phyloP scores from a whole-genome alignment of 2,113 vertebrate genomes.

The Fukomys damarensis region DNA sequence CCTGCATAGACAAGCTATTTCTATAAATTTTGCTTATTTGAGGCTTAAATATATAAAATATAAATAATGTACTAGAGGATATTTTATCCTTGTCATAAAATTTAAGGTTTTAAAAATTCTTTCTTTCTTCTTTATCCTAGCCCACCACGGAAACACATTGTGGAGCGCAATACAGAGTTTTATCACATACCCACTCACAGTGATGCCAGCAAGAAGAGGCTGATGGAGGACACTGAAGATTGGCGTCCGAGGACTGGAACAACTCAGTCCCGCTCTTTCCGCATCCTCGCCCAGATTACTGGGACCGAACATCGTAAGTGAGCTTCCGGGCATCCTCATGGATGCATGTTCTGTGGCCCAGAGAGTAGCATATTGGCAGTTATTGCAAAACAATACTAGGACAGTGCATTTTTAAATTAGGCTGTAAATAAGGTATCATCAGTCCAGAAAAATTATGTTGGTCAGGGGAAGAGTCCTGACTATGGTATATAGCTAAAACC shows the following conservation, averaged over 20 bases:
- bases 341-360: background rate
- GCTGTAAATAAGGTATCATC: background rate
- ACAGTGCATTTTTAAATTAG: background rate
- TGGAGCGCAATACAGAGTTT: slow-evolving; percentile 95
- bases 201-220: slow-evolving; percentile 96
- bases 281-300: slow-evolving; percentile 97
- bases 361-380: background rate
- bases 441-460: background rate
- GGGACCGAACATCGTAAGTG: slow-evolving; percentile 93
- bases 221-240: slow-evolving; percentile 97
- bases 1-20: background rate
- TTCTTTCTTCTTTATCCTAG: slow-evolving; percentile 75
- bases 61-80: background rate
- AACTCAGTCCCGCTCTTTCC: slow-evolving; percentile 97
- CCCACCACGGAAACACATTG: slow-evolving; percentile 91
- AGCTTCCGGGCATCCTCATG: background rate
- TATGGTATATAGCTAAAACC: background rate
- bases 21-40: background rate
- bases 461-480: background rate
- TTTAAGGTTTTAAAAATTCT: background rate
- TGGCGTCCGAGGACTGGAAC: slow-evolving; percentile 96
- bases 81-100: slow-evolving; percentile 5
- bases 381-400: background rate
- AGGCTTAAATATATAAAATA: background rate
- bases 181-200: slow-evolving; percentile 94